Evolutionary conservation across 92 coral and sea anemone species (phyloP).

Genomic region (Epizoanthus illoricatus): DNA sequence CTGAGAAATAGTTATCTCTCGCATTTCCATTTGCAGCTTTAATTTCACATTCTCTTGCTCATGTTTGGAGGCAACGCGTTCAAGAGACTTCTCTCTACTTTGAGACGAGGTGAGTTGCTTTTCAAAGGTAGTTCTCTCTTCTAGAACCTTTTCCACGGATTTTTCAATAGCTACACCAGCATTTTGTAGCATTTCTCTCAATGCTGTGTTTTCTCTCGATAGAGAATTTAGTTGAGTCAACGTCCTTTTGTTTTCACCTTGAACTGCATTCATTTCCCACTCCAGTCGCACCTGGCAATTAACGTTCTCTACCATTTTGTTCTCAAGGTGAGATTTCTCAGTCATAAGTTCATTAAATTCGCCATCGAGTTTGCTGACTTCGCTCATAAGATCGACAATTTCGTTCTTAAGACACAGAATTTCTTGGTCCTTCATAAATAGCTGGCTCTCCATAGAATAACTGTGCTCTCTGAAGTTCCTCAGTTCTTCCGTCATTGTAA

Average conservation of each 20-base stretch:
- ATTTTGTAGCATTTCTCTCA: conserved; percentile 46
- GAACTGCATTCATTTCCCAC: conserved; percentile 48
- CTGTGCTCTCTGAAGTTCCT: conserved; percentile 61
- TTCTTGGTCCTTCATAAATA: conserved; percentile 75
- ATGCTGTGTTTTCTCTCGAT: conserved; percentile 49
- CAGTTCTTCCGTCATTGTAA: conserved; percentile 51
- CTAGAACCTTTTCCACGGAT: conserved; percentile 51
- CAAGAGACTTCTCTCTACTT: conserved; percentile 50
- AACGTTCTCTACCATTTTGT: conserved; percentile 40
- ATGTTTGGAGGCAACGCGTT: conserved; percentile 28
- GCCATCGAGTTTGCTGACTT: conserved; percentile 65
- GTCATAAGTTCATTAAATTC: conserved; percentile 58
- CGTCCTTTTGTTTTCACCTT: conserved; percentile 52
- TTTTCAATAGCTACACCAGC: conserved; percentile 45
- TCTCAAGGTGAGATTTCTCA: conserved; percentile 46
- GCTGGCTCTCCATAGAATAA: conserved; percentile 66
- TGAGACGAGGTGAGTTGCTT: conserved; percentile 38
- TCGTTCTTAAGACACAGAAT: conserved; percentile 74
- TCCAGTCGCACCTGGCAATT: conserved; percentile 46
- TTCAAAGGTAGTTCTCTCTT: conserved; percentile 49
- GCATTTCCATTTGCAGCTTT: conserved; percentile 48
- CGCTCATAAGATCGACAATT: conserved; percentile 81
- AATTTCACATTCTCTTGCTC: conserved; percentile 46
- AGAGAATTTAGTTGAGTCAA: conserved; percentile 32
- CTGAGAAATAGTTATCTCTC: conserved; percentile 46